Percentiles rank a stretch among this genome's conserved stretches.
Evolutionary conservation across 2,888 invertebrate species (phyloP).

Genomic region (Rhimphoctona megacephalus): DNA sequence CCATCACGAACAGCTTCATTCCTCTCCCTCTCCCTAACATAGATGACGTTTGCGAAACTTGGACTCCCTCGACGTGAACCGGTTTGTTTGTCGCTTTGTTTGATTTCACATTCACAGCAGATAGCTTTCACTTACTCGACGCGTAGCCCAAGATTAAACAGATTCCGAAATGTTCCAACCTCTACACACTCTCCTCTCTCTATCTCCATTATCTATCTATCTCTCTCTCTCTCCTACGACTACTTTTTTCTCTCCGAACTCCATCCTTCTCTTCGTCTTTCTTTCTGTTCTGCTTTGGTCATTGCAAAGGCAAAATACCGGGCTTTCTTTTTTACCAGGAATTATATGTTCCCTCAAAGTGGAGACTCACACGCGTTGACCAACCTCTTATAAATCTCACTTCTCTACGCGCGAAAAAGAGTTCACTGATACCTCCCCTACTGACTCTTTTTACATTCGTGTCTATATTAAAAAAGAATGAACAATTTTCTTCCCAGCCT

Average conservation of each 20-base stretch:
- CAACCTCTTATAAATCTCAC: slow-evolving; percentile 21
- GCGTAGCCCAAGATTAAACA: slow-evolving; percentile 83
- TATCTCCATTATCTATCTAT: slow-evolving; percentile 66
- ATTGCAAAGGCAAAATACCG: slow-evolving; percentile 48
- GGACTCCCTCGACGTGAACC: slow-evolving; percentile 73
- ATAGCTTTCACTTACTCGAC: slow-evolving; percentile 84
- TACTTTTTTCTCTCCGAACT: slow-evolving; percentile 12
- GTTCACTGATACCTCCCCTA: slow-evolving; percentile 20
- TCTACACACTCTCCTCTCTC: slow-evolving; percentile 69
- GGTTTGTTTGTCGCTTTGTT: slow-evolving; percentile 84
- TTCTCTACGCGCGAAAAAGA: slow-evolving; percentile 23
- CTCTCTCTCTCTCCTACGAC: neutral
- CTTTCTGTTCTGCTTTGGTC: slow-evolving; percentile 19
- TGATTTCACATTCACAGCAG: slow-evolving; percentile 83
- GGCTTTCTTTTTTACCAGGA: slow-evolving; percentile 28
- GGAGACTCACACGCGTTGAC: slow-evolving; percentile 49
- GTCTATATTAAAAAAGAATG: neutral
- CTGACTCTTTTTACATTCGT: slow-evolving; percentile 32
- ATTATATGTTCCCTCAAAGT: slow-evolving; percentile 40
- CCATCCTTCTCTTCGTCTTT: neutral
- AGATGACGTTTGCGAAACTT: slow-evolving; percentile 74
- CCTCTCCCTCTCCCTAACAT: slow-evolving; percentile 37
- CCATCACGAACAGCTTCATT: slow-evolving; percentile 29
- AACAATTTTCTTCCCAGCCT: neutral
- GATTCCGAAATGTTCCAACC: slow-evolving; percentile 82